These are phyloP conservation scores for Pagrus major DNA, from an alignment of 2,113 vertebrate species.

Conservation along the genomic window DNA sequence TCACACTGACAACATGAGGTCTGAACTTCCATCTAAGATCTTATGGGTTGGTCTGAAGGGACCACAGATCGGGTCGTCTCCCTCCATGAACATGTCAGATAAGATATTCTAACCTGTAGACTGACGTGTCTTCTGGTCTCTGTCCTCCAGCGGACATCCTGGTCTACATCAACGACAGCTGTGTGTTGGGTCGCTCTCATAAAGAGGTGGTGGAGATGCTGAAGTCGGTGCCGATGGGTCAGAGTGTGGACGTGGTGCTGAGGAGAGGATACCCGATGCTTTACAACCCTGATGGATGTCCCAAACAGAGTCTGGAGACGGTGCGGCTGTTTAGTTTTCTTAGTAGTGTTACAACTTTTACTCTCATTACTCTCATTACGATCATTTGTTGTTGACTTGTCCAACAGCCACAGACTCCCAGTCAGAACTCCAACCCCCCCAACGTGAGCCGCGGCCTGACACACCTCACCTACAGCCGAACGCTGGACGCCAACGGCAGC, in stretches of 20 bases:
- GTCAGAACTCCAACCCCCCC: constrained; percentile 34
- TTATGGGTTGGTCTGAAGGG: no score
- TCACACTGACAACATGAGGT: no score
- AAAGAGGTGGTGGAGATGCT: constrained; percentile 87
- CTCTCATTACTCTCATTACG: background rate
- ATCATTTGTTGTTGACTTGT: no score
- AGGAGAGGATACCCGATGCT: constrained; percentile 80
- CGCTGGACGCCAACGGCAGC: constrained; percentile 57
- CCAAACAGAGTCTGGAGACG: constrained; percentile 80
- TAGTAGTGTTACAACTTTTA: background rate
- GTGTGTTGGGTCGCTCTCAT: constrained; percentile 84
- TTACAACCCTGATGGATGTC: constrained; percentile 86
- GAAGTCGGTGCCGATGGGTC: constrained; percentile 81
- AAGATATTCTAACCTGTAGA: background rate
- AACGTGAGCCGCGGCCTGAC: constrained; percentile 25
- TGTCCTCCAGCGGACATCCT: constrained; percentile 83
- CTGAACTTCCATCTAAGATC: no score
- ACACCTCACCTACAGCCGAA: constrained; percentile 72
- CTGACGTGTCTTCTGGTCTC: background rate
- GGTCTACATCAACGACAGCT: constrained; percentile 84
- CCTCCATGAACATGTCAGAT: background rate
- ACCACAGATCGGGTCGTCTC: no score
- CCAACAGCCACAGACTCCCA: constrained; percentile 58
- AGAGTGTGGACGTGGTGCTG: constrained; percentile 79
- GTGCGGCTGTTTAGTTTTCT: constrained; percentile 4